Conservation (phyloP, 2,113 vertebrate species). For the Trematomus loennbergii region DNA sequence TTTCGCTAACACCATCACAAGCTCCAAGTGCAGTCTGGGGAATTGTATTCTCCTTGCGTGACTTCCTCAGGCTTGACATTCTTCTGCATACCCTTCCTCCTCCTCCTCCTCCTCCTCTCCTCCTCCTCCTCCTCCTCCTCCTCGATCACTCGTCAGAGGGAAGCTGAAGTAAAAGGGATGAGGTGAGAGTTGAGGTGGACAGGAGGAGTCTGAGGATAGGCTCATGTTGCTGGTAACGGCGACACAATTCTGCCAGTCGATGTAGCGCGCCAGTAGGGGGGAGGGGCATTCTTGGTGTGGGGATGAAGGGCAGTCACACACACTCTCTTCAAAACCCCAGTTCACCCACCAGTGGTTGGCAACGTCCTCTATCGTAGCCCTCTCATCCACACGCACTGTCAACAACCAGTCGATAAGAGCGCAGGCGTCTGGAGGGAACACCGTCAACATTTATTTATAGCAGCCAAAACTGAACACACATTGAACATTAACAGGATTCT, state of each 20-base stretch:
- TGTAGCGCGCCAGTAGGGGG: slow-evolving; percentile 82
- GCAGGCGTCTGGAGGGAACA: slow-evolving; percentile 78
- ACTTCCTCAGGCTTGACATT: slow-evolving; percentile 81
- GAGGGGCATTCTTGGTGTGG: slow-evolving; percentile 80
- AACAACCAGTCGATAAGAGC: slow-evolving; percentile 86
- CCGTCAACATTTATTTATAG: slow-evolving; percentile 45
- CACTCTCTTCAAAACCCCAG: slow-evolving; percentile 81
- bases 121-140: slow-evolving; percentile 8
- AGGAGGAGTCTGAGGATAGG: slow-evolving; percentile 50
- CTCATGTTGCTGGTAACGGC: slow-evolving; percentile 33
- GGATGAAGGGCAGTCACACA: slow-evolving; percentile 80
- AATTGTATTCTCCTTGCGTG: slow-evolving; percentile 84
- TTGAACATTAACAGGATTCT: background rate
- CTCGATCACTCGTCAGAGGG: slow-evolving; percentile 54
- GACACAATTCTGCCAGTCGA: slow-evolving; percentile 83
- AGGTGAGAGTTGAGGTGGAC: slow-evolving; percentile 31
- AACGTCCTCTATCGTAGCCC: slow-evolving; percentile 86
- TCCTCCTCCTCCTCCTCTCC: no score
- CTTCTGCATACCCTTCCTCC: slow-evolving; percentile 49
- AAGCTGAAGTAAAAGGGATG: slow-evolving; percentile 69
- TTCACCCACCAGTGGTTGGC: slow-evolving; percentile 89
- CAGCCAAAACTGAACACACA: background rate
- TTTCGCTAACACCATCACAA: slow-evolving; percentile 35
- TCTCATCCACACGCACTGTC: slow-evolving; percentile 78
- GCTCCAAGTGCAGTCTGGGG: slow-evolving; percentile 68